These are phyloP conservation scores for Apis mellifera DNA, from an alignment of 1,140 invertebrate species.

Conservation along the genomic window DNA sequence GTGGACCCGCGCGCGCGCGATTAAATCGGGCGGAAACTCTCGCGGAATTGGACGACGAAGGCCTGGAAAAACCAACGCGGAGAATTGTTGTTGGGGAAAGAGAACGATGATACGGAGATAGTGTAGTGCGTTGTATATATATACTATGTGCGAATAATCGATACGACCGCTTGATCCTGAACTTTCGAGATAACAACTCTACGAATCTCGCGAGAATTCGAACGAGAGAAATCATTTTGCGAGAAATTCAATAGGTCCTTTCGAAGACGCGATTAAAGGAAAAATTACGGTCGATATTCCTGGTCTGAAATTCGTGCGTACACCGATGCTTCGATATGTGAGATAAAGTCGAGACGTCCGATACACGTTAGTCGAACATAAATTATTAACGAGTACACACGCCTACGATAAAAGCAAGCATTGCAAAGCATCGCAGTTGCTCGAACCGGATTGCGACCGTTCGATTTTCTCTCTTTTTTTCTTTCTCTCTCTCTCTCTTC, in stretches of 20 bases:
- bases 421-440: neutral
- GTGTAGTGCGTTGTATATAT: too few species aligned
- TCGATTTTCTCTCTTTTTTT: too few species aligned
- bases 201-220: neutral
- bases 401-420: constrained; percentile 54
- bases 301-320: constrained; percentile 61
- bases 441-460: too few species aligned
- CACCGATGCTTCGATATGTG: constrained; percentile 45
- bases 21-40: constrained; percentile 29
- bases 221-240: too few species aligned
- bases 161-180: too few species aligned
- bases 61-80: neutral
- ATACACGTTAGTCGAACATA: constrained; percentile 60
- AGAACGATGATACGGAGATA: too few species aligned
- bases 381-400: constrained; percentile 67
- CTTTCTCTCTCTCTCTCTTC: too few species aligned
- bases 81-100: constrained; percentile 24
- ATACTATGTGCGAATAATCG: too few species aligned
- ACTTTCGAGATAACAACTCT: neutral
- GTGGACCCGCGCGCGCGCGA: neutral
- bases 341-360: constrained; percentile 50
- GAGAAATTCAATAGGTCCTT: neutral
- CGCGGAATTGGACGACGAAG: neutral
- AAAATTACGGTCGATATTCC: constrained; percentile 56
- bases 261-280: constrained; percentile 16